Base-by-base conservation (phyloP, 2,113 vertebrate genomes). In the Kryptolebias marmoratus region DNA sequence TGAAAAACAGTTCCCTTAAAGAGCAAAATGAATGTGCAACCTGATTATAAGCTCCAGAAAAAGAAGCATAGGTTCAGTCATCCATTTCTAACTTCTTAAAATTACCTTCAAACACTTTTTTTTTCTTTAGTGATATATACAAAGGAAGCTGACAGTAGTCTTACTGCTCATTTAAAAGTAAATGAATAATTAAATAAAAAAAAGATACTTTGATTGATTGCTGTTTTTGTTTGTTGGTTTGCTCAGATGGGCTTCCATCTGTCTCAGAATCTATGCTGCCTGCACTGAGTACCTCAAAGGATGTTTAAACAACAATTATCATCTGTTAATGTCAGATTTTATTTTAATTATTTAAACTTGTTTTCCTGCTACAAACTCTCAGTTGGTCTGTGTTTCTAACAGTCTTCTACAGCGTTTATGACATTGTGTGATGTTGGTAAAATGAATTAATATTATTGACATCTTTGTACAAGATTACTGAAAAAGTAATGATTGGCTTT, bases 201-300 rank as follows among this genome's bases (percentile, higher is more conserved):
- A 10, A 49, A 32, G 22, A 45, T 73, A 69, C 71, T 84, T 77
- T 87, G 86, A 91, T 89, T 84, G 81, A 87, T 87, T 79, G 72
- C 64, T 76, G 74, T 75, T 83, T 86, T 71, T 79, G 80, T 78
- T 83, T 85, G 78, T 77, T 68, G 79, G 77, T 75, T 84, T 85
- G 75, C 68, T 82, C 72, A 83, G 71, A 82, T 77, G 75, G 54
- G 56, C 73, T 74, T 89, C 84, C 84, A 83, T 92, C 87, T 91
- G 86, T 77, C 73, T 80, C 72, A 58, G 50, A 47, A 78, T 83
- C 67, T 67, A 66, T 71, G 47, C 69, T 82, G 75, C 64, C 63
- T 81, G 62, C 67, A 78, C 73, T 68, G 22, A 56, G 66, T 73
- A 80, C 77, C 89, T 82, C 62, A 58, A 73, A 71, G 82, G 77